A percentile compares a stretch with the other conserved stretches of the same genome.
Evolutionary conservation across 2,888 invertebrate genomes (phyloP).

Genomic region (Acholoe squamosa): DNA sequence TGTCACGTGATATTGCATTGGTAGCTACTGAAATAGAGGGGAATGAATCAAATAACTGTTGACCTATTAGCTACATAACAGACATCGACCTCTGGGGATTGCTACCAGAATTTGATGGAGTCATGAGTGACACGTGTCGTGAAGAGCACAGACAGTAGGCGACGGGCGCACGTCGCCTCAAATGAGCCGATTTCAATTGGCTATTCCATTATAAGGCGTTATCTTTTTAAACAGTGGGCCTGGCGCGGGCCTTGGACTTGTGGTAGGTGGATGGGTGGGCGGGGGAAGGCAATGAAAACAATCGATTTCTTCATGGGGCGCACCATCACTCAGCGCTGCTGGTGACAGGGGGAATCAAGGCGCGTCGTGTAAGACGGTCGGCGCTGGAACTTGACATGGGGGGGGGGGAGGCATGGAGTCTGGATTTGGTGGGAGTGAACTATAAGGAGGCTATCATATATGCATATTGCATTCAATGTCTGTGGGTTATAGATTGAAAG

Average conservation of each 20-base stretch:
- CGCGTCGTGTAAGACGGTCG: background rate
- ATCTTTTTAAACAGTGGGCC: constrained; percentile 42
- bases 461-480: too few relatives aligned
- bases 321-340: constrained; percentile 48
- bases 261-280: background rate
- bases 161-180: background rate
- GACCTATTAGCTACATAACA: background rate
- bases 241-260: constrained; percentile 20
- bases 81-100: background rate
- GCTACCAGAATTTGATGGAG: background rate
- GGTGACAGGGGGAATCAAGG: constrained; percentile 54
- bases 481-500: too few relatives aligned
- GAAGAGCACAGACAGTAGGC: background rate
- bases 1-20: background rate
- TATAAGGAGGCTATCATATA: background rate
- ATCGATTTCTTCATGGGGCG: constrained; percentile 34
- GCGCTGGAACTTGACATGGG: background rate
- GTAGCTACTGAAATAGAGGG: background rate
- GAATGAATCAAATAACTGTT: background rate
- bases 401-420: background rate
- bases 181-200: constrained; percentile 49
- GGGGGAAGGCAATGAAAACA: constrained; percentile 48
- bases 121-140: constrained; percentile 7
- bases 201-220: constrained; percentile 53
- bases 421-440: background rate